Percentiles rank a stretch among this genome's conserved stretches.
Conservation (phyloP, 2,888 invertebrate species). For the Labia minor region DNA sequence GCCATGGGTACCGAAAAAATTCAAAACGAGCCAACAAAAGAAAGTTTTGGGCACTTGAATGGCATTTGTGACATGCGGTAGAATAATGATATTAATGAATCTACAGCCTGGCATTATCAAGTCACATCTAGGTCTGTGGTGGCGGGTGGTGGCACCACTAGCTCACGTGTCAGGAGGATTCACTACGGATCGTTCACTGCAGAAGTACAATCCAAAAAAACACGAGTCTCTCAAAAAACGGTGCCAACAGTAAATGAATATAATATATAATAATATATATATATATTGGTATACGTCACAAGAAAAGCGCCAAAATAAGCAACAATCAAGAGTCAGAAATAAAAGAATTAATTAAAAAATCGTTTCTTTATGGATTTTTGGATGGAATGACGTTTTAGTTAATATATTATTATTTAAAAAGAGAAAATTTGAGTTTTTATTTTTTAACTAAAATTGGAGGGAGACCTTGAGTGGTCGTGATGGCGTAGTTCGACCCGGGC, state of each 20-base stretch:
- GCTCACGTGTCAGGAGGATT: constrained; percentile 16
- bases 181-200: constrained; percentile 26
- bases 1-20: neutral
- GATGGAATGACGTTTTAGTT: constrained; percentile 1
- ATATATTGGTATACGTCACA: constrained; percentile 36
- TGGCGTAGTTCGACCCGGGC: neutral
- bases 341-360: constrained; percentile 14
- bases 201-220: constrained; percentile 25
- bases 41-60: neutral
- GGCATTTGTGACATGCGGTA: constrained; percentile 13
- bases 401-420: neutral
- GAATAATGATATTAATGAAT: neutral
- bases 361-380: constrained; percentile 9
- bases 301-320: constrained; percentile 52
- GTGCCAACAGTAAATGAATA: constrained; percentile 27
- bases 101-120: constrained; percentile 13
- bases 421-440: neutral
- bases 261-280: constrained; percentile 22
- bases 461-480: constrained; percentile 5
- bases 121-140: constrained; percentile 14
- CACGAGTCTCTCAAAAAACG: constrained; percentile 24
- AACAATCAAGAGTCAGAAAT: constrained; percentile 35
- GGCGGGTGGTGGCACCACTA: constrained; percentile 23
- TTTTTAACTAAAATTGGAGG: neutral
- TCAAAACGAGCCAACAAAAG: neutral